These are phyloP conservation scores for Ceratoteleas bidentatus DNA, from an alignment of 1,140 invertebrate species.

Conservation along the genomic window DNA sequence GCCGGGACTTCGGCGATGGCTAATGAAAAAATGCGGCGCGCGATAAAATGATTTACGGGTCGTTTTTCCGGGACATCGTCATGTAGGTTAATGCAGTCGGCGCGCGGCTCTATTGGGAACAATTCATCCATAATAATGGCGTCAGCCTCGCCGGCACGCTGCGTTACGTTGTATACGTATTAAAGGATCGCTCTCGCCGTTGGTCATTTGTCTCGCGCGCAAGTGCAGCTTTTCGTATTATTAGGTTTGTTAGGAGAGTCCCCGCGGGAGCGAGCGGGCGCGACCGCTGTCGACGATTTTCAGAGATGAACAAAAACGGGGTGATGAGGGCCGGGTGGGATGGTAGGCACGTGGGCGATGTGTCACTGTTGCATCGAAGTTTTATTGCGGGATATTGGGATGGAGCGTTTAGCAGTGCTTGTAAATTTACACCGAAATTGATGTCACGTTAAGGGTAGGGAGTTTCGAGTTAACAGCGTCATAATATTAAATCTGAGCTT, in stretches of 20 bases:
- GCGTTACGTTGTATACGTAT: not conserved
- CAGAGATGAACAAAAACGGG: too few species aligned
- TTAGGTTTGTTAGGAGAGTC: not conserved
- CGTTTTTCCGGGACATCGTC: conserved; percentile 43
- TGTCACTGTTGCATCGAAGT: too few species aligned
- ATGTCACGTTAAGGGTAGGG: too few species aligned
- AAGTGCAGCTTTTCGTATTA: not conserved
- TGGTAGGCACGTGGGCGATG: too few species aligned
- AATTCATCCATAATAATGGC: conserved; percentile 2
- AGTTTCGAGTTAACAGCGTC: too few species aligned
- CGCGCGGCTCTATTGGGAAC: conserved; percentile 36
- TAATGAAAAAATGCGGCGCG: conserved; percentile 46
- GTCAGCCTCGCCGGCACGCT: conserved; percentile 1
- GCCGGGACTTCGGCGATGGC: not conserved
- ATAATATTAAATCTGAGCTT: too few species aligned
- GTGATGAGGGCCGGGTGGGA: too few species aligned
- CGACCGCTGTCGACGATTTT: too few species aligned
- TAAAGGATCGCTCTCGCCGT: not conserved
- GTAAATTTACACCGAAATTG: too few species aligned
- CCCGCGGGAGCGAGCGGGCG: too few species aligned
- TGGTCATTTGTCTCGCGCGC: conserved; percentile 16
- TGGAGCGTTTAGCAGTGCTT: too few species aligned
- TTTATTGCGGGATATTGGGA: too few species aligned
- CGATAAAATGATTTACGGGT: conserved; percentile 44
- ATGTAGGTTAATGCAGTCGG: conserved; percentile 43